Percentiles rank a stretch among this genome's conserved stretches.
Conservation (phyloP, 2,888 invertebrate species). For the Agrotis exclamationis region DNA sequence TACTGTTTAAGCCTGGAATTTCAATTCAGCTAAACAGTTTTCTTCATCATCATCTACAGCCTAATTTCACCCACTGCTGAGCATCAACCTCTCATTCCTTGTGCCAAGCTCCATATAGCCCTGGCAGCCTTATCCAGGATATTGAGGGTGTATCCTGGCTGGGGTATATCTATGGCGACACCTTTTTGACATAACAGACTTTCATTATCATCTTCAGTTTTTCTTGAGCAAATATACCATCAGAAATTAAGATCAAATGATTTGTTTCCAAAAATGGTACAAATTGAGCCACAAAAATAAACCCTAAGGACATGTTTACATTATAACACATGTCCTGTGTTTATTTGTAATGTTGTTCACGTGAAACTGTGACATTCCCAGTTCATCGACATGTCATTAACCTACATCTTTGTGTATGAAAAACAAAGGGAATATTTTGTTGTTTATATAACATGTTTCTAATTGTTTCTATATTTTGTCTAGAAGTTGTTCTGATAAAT, state of each 20-base stretch:
- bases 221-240: background rate
- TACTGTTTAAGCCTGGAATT: too few species aligned
- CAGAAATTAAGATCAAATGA: background rate
- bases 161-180: too few species aligned
- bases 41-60: too few species aligned
- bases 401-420: constrained; percentile 61
- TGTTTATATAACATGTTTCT: constrained; percentile 52
- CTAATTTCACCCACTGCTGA: too few species aligned
- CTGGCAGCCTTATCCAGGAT: too few species aligned
- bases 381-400: constrained; percentile 77
- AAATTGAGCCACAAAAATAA: background rate
- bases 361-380: constrained; percentile 47
- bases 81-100: too few species aligned
- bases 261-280: background rate
- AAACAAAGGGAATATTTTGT: constrained; percentile 42
- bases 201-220: too few species aligned
- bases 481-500: constrained; percentile 23
- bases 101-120: too few species aligned
- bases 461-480: constrained; percentile 35
- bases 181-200: too few species aligned
- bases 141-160: too few species aligned
- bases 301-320: constrained; percentile 23
- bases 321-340: constrained; percentile 6
- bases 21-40: too few species aligned
- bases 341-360: constrained; percentile 36